Evolutionary conservation across 1,140 invertebrate genomes (phyloP).

Genomic region (Matsumurasca onukii): DNA sequence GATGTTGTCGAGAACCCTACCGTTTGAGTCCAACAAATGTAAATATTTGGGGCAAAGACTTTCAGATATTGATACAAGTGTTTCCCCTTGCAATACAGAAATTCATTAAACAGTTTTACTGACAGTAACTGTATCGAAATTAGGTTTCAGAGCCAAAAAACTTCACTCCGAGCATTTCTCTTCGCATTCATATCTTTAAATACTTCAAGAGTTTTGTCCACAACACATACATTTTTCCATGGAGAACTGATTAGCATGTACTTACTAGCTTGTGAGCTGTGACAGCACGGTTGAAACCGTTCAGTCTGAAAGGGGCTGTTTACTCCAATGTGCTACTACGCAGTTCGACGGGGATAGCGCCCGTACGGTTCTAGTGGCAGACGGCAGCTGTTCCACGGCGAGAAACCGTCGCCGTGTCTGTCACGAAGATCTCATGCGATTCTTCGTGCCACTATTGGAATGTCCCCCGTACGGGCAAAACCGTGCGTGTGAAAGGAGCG

Average conservation of each 20-base stretch:
- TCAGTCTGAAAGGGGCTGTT: slow-evolving; percentile 1
- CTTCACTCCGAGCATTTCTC: not conserved
- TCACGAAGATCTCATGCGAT: not conserved
- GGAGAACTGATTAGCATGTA: not conserved
- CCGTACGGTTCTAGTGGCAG: slow-evolving; percentile 5
- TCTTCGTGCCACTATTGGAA: slow-evolving; percentile 11
- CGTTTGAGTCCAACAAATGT: too few species aligned
- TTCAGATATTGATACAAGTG: too few species aligned
- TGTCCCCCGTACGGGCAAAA: slow-evolving; percentile 12
- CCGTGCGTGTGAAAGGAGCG: slow-evolving; percentile 11
- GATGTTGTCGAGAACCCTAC: too few species aligned
- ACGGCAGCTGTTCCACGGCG: slow-evolving; percentile 4
- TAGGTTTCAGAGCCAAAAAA: not conserved
- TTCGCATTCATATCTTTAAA: not conserved
- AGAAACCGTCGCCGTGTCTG: slow-evolving; percentile 9
- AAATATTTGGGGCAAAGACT: too few species aligned
- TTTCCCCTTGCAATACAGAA: too few species aligned
- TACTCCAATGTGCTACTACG: slow-evolving; percentile 11
- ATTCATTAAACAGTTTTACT: too few species aligned
- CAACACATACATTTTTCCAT: not conserved
- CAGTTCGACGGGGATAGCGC: slow-evolving; percentile 8
- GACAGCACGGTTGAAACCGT: slow-evolving; percentile 2
- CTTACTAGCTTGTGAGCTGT: not conserved
- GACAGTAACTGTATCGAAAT: too few species aligned
- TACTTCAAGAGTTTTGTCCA: not conserved